These are phyloP conservation scores for Acrocyrtus sp. DNA, from an alignment of 2,888 invertebrate species.

Conservation along the genomic window DNA sequence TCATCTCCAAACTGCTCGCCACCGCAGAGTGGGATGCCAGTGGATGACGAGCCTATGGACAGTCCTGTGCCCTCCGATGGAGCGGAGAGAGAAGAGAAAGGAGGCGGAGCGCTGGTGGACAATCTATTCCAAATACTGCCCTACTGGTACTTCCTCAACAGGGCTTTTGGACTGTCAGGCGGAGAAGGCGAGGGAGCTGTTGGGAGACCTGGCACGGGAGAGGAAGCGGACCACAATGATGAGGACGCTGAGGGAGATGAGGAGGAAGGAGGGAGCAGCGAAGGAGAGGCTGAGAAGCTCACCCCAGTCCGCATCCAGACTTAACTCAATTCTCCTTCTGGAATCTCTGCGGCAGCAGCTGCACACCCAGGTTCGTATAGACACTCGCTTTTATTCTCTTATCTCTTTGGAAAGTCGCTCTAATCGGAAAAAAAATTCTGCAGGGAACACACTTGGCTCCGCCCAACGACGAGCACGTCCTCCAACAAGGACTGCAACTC, in stretches of 20 bases:
- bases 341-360: constrained; percentile 60
- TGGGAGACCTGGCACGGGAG: too few relatives aligned
- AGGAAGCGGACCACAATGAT: neutral
- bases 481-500: constrained; percentile 23
- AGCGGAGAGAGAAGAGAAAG: constrained; percentile 67
- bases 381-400: neutral
- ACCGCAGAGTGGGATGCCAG: neutral
- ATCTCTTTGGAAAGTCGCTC: neutral
- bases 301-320: constrained; percentile 40
- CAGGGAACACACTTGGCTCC: constrained; percentile 7
- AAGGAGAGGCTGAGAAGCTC: constrained; percentile 10
- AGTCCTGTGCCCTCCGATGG: constrained; percentile 43
- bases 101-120: constrained; percentile 32
- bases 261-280: constrained; percentile 19
- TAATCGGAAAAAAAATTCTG: neutral
- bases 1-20: neutral
- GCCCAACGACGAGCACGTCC: constrained; percentile 16
- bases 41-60: neutral
- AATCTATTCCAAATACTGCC: constrained; percentile 59
- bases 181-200: constrained; percentile 22
- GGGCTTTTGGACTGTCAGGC: constrained; percentile 53
- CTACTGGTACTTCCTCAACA: constrained; percentile 61
- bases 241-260: neutral
- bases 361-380: constrained; percentile 40
- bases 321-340: constrained; percentile 59